These are phyloP conservation scores for Halcyon chelicuti DNA, from an alignment of 2,797 vertebrate species.

Conservation along the genomic window DNA sequence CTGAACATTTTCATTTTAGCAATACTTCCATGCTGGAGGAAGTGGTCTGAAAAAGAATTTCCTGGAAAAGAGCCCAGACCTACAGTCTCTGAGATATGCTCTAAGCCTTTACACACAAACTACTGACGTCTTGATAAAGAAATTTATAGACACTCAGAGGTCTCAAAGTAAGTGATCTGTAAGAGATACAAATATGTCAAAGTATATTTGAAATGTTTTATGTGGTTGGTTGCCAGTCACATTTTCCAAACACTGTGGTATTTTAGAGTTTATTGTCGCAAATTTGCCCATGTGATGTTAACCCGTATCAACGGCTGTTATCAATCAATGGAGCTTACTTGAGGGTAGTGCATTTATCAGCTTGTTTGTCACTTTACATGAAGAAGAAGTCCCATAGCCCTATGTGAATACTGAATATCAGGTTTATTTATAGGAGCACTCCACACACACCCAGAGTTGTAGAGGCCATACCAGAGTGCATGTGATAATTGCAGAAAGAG, in stretches of 20 bases:
- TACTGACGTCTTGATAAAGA: slow-evolving; percentile 97
- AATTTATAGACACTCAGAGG: slow-evolving; percentile 95
- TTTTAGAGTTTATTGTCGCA: not conserved
- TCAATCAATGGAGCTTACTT: not conserved
- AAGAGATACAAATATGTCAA: not conserved
- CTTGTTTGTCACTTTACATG: not conserved
- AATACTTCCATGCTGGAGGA: slow-evolving; percentile 99
- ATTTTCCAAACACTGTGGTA: not conserved
- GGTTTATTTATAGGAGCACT: not conserved
- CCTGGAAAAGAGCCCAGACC: slow-evolving; percentile 95
- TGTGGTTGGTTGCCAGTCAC: not conserved
- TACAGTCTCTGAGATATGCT: slow-evolving; percentile 95
- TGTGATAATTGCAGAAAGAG: not conserved
- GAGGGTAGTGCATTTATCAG: not conserved
- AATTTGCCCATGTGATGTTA: not conserved
- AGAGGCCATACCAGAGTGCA: not conserved
- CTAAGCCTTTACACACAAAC: slow-evolving; percentile 98
- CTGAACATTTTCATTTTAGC: slow-evolving; percentile 78
- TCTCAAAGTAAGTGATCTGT: slow-evolving; percentile 89
- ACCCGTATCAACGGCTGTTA: not conserved
- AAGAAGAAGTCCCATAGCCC: not conserved
- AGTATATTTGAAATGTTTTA: not conserved
- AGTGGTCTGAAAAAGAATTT: slow-evolving; percentile 98
- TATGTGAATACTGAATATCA: not conserved
- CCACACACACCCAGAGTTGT: not conserved